Percentiles rank a stretch among this genome's conserved stretches.
Evolutionary conservation across 2,888 invertebrate species (phyloP).

Genomic region (Ichneumoninae sp.): DNA sequence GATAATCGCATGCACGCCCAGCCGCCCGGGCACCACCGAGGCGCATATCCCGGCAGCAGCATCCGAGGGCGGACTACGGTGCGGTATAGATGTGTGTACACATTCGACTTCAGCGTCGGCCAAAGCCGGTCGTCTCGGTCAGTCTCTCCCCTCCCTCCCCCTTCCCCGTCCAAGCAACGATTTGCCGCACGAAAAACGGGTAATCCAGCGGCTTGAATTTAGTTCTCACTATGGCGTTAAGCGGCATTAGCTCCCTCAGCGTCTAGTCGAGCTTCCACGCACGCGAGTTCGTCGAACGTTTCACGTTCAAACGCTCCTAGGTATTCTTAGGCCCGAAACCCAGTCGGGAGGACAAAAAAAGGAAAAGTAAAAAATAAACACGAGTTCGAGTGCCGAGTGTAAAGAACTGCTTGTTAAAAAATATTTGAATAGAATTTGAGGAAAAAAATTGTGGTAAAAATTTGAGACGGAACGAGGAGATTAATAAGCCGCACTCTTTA

Average conservation of each 20-base stretch:
- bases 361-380: background rate
- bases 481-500: slow-evolving; percentile 2
- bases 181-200: slow-evolving; percentile 22
- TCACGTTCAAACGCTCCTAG: background rate
- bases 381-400: background rate
- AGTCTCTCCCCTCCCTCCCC: background rate
- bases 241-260: slow-evolving; percentile 34
- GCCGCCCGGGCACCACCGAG: slow-evolving; percentile 70
- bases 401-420: background rate
- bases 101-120: slow-evolving; percentile 32
- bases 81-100: slow-evolving; percentile 23
- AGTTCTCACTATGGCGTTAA: slow-evolving; percentile 50
- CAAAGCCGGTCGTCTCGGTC: slow-evolving; percentile 22
- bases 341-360: background rate
- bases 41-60: slow-evolving; percentile 72
- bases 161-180: background rate
- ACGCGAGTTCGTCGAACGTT: slow-evolving; percentile 20
- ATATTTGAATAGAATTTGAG: background rate
- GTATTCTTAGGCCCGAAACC: background rate
- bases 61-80: slow-evolving; percentile 59
- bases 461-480: slow-evolving; percentile 26
- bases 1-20: slow-evolving; percentile 82
- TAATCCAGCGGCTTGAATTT: slow-evolving; percentile 43
- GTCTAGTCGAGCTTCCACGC: slow-evolving; percentile 49
- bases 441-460: background rate